Evolutionary conservation across 2,797 vertebrate genomes (phyloP).

Genomic region (Chaetophractus vellerosus): DNA sequence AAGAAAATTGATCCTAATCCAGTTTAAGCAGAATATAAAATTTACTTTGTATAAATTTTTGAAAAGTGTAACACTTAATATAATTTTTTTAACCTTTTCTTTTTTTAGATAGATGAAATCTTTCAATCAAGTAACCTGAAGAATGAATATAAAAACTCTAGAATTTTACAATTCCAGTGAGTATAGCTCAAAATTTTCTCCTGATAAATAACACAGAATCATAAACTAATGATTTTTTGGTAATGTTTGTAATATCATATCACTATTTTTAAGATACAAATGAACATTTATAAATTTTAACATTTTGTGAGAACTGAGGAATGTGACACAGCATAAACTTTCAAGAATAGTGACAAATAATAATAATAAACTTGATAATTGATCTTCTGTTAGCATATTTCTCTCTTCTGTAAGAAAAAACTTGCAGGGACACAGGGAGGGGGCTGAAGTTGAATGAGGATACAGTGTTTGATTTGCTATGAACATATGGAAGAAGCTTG

Average conservation of each 20-base stretch:
- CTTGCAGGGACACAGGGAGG: neutral
- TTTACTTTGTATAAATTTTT: neutral
- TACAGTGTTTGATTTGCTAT: neutral
- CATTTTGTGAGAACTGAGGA: neutral
- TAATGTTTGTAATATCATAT: neutral
- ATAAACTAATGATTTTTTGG: neutral
- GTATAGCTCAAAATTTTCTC: slow-evolving; percentile 70
- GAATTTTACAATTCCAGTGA: slow-evolving; percentile 88
- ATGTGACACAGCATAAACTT: neutral
- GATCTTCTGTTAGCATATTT: neutral
- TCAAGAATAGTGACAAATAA: neutral
- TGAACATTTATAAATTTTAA: slow-evolving; percentile 2
- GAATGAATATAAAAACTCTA: slow-evolving; percentile 85
- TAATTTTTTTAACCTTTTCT: neutral
- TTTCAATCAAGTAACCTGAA: slow-evolving; percentile 88
- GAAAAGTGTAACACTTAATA: slow-evolving; percentile 48
- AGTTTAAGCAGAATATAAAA: neutral
- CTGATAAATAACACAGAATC: neutral
- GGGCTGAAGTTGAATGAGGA: neutral
- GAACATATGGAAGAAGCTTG: neutral
- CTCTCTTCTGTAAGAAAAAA: neutral
- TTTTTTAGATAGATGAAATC: slow-evolving; percentile 86
- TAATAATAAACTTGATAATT: neutral
- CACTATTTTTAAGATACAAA: neutral
- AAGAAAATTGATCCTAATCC: neutral